Evolutionary conservation across 2,113 vertebrate genomes (phyloP).

Genomic region (Propithecus coquereli): DNA sequence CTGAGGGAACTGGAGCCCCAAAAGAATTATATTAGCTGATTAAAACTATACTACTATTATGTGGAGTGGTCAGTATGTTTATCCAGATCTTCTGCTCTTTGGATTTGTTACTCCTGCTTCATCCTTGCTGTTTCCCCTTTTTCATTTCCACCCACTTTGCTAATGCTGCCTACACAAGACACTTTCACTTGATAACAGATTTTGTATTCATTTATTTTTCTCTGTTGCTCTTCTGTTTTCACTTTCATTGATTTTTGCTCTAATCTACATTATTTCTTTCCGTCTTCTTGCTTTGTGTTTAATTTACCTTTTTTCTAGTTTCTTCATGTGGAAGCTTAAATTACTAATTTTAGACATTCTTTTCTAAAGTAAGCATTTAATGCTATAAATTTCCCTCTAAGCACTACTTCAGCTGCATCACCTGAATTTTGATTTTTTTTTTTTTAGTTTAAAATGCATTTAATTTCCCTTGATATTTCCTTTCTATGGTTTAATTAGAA

Average conservation of each 20-base stretch:
- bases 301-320: not conserved
- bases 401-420: not conserved
- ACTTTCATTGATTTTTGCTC: not conserved
- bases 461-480: not conserved
- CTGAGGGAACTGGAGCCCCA: not conserved
- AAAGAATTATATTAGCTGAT: not conserved
- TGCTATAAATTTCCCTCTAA: not conserved
- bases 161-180: not conserved
- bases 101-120: not conserved
- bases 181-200: not conserved
- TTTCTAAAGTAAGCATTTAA: not conserved
- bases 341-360: not conserved
- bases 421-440: not conserved
- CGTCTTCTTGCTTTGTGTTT: not conserved
- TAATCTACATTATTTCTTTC: not conserved
- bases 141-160: not conserved
- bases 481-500: not conserved
- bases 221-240: not conserved
- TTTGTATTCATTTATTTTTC: not conserved
- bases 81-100: not conserved
- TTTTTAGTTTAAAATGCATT: not conserved
- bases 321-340: not conserved
- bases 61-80: not conserved
- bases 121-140: not conserved
- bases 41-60: fast-evolving